Conservation (phyloP, 2,797 vertebrate genomes). For the Coccyzus lansbergi region DNA sequence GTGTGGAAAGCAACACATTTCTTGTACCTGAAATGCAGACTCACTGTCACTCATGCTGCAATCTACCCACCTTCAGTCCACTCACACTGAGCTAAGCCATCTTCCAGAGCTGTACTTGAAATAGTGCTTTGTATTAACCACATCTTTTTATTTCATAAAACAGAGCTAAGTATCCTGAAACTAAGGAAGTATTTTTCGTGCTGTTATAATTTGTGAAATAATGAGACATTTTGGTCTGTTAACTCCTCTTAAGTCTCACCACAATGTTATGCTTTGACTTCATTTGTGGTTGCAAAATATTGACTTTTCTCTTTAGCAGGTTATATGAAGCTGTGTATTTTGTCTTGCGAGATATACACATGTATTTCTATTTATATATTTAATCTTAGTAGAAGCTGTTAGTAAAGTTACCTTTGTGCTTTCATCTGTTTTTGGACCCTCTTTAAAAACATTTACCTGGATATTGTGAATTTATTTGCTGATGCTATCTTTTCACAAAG, state of each 20-base stretch:
- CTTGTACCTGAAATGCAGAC: neutral
- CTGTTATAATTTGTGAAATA: slow-evolving; percentile 64
- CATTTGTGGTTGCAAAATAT: slow-evolving; percentile 70
- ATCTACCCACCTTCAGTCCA: neutral
- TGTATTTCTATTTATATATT: neutral
- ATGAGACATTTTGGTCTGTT: slow-evolving; percentile 64
- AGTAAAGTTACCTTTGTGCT: slow-evolving; percentile 24
- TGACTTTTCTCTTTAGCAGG: slow-evolving; percentile 58
- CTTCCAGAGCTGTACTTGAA: neutral
- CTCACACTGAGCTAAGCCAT: neutral
- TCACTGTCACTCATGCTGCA: rapidly evolving
- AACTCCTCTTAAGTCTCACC: slow-evolving; percentile 67
- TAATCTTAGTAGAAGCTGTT: slow-evolving; percentile 37
- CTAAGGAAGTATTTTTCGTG: slow-evolving; percentile 44
- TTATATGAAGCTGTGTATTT: slow-evolving; percentile 61
- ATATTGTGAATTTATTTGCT: slow-evolving; percentile 17
- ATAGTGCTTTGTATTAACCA: slow-evolving; percentile 12
- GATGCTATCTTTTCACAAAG: neutral
- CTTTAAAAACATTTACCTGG: slow-evolving; percentile 21
- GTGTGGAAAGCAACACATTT: neutral
- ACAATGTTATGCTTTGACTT: slow-evolving; percentile 68
- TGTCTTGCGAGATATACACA: slow-evolving; percentile 46
- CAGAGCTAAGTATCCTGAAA: slow-evolving; percentile 48
- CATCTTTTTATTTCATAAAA: slow-evolving; percentile 37
- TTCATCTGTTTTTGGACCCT: slow-evolving; percentile 8